Percentiles rank a stretch among this genome's conserved stretches.
Conservation (phyloP, 2,797 vertebrate species). For the Pachyuromys duprasi region DNA sequence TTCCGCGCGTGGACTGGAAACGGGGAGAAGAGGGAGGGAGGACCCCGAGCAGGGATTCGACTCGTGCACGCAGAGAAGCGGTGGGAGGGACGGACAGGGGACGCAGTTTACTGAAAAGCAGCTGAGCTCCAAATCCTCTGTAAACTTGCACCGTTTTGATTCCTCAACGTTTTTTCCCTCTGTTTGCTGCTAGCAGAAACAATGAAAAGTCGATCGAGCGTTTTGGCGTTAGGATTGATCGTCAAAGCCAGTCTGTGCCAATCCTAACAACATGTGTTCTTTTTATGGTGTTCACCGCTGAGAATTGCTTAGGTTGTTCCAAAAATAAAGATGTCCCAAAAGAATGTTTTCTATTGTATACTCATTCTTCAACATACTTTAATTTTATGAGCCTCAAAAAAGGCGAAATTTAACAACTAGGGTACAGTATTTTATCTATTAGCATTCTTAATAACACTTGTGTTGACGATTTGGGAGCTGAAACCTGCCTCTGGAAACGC, state of each 20-base stretch:
- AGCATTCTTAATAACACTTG: conserved; percentile 67
- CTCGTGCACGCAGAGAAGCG: neutral
- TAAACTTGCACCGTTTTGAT: neutral
- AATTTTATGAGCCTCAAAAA: conserved; percentile 72
- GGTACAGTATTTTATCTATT: conserved; percentile 71
- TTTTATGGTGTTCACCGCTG: conserved; percentile 61
- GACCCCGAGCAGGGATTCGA: neutral
- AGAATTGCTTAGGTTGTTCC: conserved; percentile 57
- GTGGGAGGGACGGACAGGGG: neutral
- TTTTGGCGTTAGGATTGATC: conserved; percentile 51
- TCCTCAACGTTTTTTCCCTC: neutral
- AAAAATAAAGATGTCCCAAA: conserved; percentile 71
- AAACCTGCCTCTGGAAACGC: conserved; percentile 65
- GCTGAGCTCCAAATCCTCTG: neutral
- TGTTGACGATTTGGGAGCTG: conserved; percentile 58
- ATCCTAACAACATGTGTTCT: conserved; percentile 53
- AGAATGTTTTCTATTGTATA: conserved; percentile 46
- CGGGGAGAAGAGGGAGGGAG: neutral
- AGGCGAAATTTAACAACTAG: conserved; percentile 58
- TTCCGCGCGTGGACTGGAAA: neutral
- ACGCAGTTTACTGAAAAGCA: conserved; percentile 30
- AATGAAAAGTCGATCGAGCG: conserved; percentile 21
- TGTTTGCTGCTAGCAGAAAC: conserved; percentile 39
- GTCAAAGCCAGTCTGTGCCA: conserved; percentile 60
- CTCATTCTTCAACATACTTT: conserved; percentile 65